Conservation (phyloP, 2,113 vertebrate genomes). For the Ramphastos sulfuratus region DNA sequence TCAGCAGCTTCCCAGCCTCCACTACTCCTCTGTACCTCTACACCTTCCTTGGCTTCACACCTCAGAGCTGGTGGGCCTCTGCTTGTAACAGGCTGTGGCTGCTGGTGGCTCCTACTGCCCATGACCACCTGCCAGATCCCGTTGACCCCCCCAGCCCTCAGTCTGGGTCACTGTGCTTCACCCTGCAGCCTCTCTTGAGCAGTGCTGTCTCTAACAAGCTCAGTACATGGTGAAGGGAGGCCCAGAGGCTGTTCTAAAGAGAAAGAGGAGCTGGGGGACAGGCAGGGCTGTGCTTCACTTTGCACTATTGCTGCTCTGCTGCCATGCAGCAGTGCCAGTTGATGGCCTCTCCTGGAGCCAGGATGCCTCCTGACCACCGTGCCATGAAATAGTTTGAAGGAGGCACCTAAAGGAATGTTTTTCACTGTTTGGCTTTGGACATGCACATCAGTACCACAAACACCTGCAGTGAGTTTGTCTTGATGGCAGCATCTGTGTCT, state of each 20-base stretch:
- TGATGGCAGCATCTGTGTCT: neutral
- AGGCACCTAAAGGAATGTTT: neutral
- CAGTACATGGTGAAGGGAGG: rapidly evolving
- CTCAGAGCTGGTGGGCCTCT: neutral
- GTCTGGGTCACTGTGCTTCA: rapidly evolving
- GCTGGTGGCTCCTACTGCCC: neutral
- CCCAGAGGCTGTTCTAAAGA: no score
- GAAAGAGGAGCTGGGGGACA: neutral
- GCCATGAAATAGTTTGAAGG: neutral
- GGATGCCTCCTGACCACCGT: no score
- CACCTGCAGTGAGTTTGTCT: neutral
- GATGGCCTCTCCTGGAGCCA: neutral
- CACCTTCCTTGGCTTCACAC: neutral
- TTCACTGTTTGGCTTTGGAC: neutral
- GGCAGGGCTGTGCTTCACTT: neutral
- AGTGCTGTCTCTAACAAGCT: rapidly evolving
- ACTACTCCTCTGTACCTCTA: neutral
- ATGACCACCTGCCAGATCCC: neutral
- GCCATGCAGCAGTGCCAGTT: neutral
- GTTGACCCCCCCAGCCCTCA: neutral
- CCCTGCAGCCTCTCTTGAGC: rapidly evolving
- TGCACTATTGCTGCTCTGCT: neutral
- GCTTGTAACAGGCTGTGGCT: neutral
- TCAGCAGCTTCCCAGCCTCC: neutral
- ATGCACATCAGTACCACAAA: neutral